A percentile compares a stretch with the other conserved stretches of the same genome.
Conservation (phyloP, 2,113 vertebrate species). For the Corythaixoides concolor region DNA sequence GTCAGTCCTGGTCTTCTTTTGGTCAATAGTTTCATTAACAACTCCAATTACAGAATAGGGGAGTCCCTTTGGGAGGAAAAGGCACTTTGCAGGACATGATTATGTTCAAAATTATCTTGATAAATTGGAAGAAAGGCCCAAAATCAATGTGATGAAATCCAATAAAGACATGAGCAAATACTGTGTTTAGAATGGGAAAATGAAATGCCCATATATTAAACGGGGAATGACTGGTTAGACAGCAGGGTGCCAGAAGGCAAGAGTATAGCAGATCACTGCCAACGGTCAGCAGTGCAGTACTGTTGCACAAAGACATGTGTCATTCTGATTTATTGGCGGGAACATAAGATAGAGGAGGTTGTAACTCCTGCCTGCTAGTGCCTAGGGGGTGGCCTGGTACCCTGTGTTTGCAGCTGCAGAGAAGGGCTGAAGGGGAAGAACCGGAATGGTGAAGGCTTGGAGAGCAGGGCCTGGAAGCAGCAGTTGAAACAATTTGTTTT, state of each 20-base stretch:
- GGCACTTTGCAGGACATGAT: conserved; percentile 1
- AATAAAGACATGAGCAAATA: conserved; percentile 3
- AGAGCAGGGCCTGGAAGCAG: not conserved
- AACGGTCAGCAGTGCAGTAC: not conserved
- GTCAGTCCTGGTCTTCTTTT: not conserved
- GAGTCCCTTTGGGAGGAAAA: not conserved
- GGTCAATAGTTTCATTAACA: conserved; percentile 50
- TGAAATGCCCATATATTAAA: not conserved
- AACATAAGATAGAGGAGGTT: not conserved
- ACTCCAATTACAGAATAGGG: not conserved
- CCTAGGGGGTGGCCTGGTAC: not conserved
- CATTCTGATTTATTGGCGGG: not conserved
- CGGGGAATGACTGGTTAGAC: not conserved
- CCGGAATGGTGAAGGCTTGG: not conserved
- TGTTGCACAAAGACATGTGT: not conserved
- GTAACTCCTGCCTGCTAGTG: not conserved
- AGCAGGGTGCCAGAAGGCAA: not conserved
- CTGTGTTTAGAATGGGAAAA: not conserved
- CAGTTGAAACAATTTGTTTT: not conserved
- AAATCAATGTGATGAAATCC: conserved; percentile 48
- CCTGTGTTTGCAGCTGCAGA: not conserved
- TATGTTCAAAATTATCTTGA: conserved; percentile 31
- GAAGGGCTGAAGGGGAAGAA: not conserved
- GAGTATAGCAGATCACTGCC: not conserved
- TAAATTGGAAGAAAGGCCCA: not conserved